Evolutionary conservation across 2,888 invertebrate genomes (phyloP).

Genomic region (Stegophylla sp.): DNA sequence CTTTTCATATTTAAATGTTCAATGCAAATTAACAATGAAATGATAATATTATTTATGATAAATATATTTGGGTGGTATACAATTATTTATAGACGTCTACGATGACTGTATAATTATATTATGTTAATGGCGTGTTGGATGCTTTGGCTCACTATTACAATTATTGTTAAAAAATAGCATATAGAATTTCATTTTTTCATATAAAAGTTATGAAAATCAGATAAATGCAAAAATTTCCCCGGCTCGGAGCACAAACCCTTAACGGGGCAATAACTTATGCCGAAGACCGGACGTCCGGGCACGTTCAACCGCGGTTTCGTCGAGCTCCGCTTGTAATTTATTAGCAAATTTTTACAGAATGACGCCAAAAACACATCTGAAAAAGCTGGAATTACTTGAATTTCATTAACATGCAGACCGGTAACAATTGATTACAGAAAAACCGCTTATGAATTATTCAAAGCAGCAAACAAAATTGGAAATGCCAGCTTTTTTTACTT

Average conservation of each 20-base stretch:
- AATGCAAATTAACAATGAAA: too few species aligned
- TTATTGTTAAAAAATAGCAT: background rate
- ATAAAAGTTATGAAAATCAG: slow-evolving; percentile 13
- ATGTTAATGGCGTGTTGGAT: too few species aligned
- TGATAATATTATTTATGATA: too few species aligned
- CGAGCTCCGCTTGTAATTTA: slow-evolving; percentile 15
- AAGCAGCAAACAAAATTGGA: slow-evolving; percentile 46
- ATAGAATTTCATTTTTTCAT: background rate
- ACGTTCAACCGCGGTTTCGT: background rate
- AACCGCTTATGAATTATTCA: slow-evolving; percentile 52
- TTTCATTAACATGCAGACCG: slow-evolving; percentile 47
- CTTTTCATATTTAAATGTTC: too few species aligned
- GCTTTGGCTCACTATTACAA: too few species aligned
- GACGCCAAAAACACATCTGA: slow-evolving; percentile 2
- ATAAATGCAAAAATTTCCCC: background rate
- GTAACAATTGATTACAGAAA: slow-evolving; percentile 49
- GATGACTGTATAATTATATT: too few species aligned
- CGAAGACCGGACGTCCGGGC: slow-evolving; percentile 17
- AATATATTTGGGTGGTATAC: too few species aligned
- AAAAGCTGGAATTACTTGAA: slow-evolving; percentile 27
- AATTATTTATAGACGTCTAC: too few species aligned
- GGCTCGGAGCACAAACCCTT: background rate
- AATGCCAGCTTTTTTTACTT: slow-evolving; percentile 29
- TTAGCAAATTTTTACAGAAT: slow-evolving; percentile 21
- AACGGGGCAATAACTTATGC: slow-evolving; percentile 17